These are phyloP conservation scores for Pipistrellus nathusii DNA, from an alignment of 2,797 vertebrate genomes.

Conservation along the genomic window DNA sequence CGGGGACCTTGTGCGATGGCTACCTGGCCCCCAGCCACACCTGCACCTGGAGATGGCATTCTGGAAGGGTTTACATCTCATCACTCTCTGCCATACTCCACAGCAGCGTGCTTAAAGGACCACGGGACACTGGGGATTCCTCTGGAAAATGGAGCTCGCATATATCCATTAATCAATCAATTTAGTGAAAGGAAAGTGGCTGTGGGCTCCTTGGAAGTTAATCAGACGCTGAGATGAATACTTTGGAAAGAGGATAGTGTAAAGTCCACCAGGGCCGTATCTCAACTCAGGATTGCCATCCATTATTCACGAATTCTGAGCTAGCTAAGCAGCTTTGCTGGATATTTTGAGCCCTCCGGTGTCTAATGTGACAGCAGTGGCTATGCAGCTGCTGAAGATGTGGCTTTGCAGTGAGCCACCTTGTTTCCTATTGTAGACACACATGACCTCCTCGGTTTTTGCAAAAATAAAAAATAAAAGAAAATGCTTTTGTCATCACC, in stretches of 20 bases:
- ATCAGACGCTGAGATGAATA: conserved; percentile 86
- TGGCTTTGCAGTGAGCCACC: conserved; percentile 60
- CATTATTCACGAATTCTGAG: conserved; percentile 88
- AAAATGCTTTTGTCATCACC: conserved; percentile 5
- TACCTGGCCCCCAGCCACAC: neutral
- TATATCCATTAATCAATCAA: conserved; percentile 87
- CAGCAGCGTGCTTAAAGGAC: conserved; percentile 31
- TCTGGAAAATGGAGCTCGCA: conserved; percentile 84
- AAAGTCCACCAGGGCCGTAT: conserved; percentile 85
- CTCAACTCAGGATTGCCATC: conserved; percentile 86
- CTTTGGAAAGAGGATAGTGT: conserved; percentile 82
- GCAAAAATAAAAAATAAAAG: neutral
- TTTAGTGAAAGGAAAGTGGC: conserved; percentile 77
- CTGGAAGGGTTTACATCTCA: neutral
- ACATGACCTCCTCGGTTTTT: conserved; percentile 8
- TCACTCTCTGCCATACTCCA: neutral
- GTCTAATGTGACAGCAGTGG: conserved; percentile 66
- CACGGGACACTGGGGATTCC: conserved; percentile 77
- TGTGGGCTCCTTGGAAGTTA: conserved; percentile 85
- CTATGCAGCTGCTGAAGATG: conserved; percentile 38
- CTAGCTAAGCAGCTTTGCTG: conserved; percentile 85
- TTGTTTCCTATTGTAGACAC: conserved; percentile 56
- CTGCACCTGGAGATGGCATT: neutral
- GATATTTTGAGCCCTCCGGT: conserved; percentile 81
- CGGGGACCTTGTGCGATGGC: neutral